These are phyloP conservation scores for Leptinotarsa haldemani DNA, from an alignment of 2,888 invertebrate species.

Conservation along the genomic window DNA sequence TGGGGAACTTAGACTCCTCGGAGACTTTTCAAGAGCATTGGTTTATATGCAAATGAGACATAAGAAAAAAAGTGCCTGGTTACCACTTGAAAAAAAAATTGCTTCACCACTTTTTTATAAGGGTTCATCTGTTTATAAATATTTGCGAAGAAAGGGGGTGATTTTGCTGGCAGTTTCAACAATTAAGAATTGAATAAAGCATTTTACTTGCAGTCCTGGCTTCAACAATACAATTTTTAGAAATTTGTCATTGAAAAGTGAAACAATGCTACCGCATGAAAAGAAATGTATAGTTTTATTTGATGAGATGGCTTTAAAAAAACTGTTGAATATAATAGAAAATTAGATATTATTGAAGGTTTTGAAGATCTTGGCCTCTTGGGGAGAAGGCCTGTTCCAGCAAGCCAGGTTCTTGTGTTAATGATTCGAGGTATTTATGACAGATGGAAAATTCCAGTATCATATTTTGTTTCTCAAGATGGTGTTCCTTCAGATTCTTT, in stretches of 20 bases:
- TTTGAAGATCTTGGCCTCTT: neutral
- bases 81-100: neutral
- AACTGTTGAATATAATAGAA: too few relatives aligned
- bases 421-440: neutral
- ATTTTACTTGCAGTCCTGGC: conserved; percentile 3
- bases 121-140: neutral
- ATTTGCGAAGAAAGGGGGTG: conserved; percentile 3
- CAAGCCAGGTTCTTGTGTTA: neutral
- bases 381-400: neutral
- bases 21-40: neutral
- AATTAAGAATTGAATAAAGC: neutral
- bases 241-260: neutral
- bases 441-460: neutral
- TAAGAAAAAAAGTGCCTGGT: neutral
- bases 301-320: neutral
- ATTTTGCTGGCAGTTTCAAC: neutral
- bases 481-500: neutral
- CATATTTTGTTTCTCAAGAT: neutral
- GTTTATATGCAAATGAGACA: neutral
- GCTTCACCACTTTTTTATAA: neutral
- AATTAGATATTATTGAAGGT: too few relatives aligned
- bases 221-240: neutral
- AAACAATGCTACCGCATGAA: neutral
- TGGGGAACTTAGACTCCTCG: neutral
- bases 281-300: conserved; percentile 1